phyloP scores from a whole-genome alignment of 2,888 invertebrate species.

The Carabus problematicus region DNA sequence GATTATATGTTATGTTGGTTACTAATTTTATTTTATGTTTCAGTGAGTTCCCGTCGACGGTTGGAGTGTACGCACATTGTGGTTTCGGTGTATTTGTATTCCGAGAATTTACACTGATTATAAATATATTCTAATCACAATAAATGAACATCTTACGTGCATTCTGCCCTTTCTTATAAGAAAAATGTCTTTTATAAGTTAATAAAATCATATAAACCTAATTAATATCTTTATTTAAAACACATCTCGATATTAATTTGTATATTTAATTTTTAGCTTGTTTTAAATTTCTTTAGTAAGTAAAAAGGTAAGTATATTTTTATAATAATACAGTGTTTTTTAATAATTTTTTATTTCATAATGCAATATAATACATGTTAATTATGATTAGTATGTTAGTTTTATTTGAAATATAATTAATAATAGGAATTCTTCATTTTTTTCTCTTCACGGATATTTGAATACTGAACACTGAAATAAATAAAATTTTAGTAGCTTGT shows the following conservation, averaged over 20 bases:
- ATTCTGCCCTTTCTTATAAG: conserved; percentile 38
- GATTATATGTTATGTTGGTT: neutral
- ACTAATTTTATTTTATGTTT: conserved; percentile 34
- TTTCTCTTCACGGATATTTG: conserved; percentile 48
- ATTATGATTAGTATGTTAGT: too few relatives aligned
- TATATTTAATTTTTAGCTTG: too few relatives aligned
- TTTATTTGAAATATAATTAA: neutral
- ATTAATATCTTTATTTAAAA: conserved; percentile 26
- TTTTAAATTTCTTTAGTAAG: neutral
- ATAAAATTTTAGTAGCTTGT: conserved; percentile 27
- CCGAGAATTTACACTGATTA: conserved; percentile 28
- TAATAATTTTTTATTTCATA: too few relatives aligned
- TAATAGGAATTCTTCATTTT: neutral
- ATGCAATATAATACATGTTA: too few relatives aligned
- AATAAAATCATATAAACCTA: conserved; percentile 29
- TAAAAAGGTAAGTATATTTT: neutral
- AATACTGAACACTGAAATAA: conserved; percentile 53
- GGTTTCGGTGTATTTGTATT: conserved; percentile 39
- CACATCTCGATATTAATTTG: too few relatives aligned
- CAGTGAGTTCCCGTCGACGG: conserved; percentile 39
- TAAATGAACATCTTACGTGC: conserved; percentile 37
- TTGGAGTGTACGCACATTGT: conserved; percentile 37
- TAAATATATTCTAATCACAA: conserved; percentile 38
- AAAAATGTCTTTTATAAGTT: conserved; percentile 38
- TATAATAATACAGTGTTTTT: neutral